Evolutionary conservation across 2,888 invertebrate species (phyloP), one percentile per base, ranked within the genome.

Genomic region (Amphipoea lucens): DNA sequence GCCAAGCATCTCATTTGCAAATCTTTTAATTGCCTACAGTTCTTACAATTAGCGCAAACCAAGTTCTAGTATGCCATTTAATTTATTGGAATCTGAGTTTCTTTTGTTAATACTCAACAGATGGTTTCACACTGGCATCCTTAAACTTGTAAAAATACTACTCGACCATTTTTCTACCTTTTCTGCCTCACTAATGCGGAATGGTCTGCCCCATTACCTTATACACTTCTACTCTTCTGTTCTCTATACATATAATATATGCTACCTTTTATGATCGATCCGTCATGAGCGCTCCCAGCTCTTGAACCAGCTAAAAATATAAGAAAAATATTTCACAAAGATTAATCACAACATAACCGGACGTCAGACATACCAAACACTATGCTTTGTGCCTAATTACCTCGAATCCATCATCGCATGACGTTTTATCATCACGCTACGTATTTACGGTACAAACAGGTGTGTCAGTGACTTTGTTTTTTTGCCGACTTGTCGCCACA

Each of bases 371-470:
- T 69, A 73, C 73, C 76, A 48, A 79, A 51, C 68, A 70, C 11
- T 48, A 66, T 77, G n/a, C n/a, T 60, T 60, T 60, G n/a, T 78
- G 57, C 71, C 73, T 87, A 86, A 87, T 86, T 78, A 88, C 71
- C 62, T 74, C 14, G 54, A 72, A 89, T 88, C 83, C 87, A 83
- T 88, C 87, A 89, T 81, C 45, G n/a, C n/a, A 5, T 76, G 80
- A 79, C 85, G 79, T 67, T 74, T 74, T 75, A 82, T 71, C 65
- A 77, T 76, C 70, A 71, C 70, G 74, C 62, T 60, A 36, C 29
- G 23, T 78, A 76, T 76, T 78, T 81, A 85, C 40, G 42, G 45
- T n/a, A 45, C 23, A 72, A 87, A 78, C 70, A 82, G 54, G 73
- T 75, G 74, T 66, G 78, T 70, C 72, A 66, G n/a, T 63, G 14